Percentiles rank a stretch among this genome's conserved stretches.
These are phyloP conservation scores for Polylopha cassiicola DNA, from an alignment of 2,888 invertebrate species.

Conservation along the genomic window DNA sequence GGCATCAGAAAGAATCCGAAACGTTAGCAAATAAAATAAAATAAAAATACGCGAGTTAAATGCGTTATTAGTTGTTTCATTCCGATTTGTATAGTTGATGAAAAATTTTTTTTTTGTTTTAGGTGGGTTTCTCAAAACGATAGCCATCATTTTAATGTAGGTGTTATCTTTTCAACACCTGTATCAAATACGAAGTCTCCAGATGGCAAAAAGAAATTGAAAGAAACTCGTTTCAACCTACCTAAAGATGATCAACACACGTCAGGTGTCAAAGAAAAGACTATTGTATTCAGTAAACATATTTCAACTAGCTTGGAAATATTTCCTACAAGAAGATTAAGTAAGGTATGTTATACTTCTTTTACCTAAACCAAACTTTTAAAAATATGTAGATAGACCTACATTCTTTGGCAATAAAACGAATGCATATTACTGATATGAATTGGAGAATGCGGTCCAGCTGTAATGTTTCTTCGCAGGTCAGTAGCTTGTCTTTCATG, in stretches of 20 bases:
- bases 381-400: no score
- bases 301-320: constrained; percentile 72
- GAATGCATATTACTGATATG: no score
- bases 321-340: constrained; percentile 67
- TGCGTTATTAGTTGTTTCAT: no score
- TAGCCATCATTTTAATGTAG: constrained; percentile 75
- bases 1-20: no score
- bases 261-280: constrained; percentile 60
- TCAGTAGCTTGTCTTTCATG: no score
- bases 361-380: neutral
- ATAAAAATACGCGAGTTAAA: no score
- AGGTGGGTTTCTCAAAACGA: constrained; percentile 80
- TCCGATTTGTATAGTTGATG: neutral
- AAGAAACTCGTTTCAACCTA: constrained; percentile 80
- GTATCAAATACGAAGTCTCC: constrained; percentile 71
- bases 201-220: constrained; percentile 59
- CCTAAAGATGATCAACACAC: constrained; percentile 67
- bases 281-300: constrained; percentile 61
- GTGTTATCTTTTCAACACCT: constrained; percentile 89
- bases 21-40: no score
- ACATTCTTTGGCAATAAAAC: no score
- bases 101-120: neutral
- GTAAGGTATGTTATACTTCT: constrained; percentile 47
- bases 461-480: no score
- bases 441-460: no score